These are phyloP conservation scores for Apostichopus leukothele DNA, from an alignment of 53 echinoderm and acorn worm species.

Conservation along the genomic window DNA sequence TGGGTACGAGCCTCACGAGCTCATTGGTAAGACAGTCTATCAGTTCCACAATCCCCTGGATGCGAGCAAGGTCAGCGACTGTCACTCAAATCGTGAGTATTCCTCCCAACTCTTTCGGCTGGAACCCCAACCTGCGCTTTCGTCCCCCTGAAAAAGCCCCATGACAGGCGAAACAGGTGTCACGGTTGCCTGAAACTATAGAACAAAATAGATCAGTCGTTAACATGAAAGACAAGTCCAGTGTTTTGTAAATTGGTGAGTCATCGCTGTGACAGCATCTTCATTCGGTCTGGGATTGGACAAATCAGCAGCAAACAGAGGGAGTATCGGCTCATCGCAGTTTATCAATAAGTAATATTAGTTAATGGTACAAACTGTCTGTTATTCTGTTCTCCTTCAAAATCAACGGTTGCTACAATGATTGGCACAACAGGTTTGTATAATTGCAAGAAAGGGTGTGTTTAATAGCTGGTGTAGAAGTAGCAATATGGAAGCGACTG, in stretches of 20 bases:
- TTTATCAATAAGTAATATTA: too few species aligned
- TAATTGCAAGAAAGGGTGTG: too few species aligned
- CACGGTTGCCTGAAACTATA: not conserved
- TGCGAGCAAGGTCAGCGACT: constrained; percentile 93
- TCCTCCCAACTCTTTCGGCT: not conserved
- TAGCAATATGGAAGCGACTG: too few species aligned
- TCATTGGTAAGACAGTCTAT: constrained; percentile 96
- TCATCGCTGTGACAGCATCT: too few species aligned
- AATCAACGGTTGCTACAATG: too few species aligned
- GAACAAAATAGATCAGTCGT: not conserved
- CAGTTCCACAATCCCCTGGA: constrained; percentile 98
- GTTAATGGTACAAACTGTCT: too few species aligned
- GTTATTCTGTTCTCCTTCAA: too few species aligned
- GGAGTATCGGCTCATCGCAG: too few species aligned
- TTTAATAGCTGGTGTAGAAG: too few species aligned
- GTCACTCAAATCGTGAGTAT: constrained; percentile 95
- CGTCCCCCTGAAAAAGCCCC: not conserved
- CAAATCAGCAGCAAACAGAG: too few species aligned
- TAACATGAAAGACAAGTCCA: not conserved
- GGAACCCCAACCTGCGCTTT: not conserved
- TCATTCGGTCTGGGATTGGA: too few species aligned
- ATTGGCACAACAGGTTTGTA: too few species aligned
- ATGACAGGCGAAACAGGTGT: not conserved
- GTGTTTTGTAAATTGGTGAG: not conserved
- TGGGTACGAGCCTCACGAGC: constrained; percentile 97